These are phyloP conservation scores for Poliocrania exsul DNA, from an alignment of 2,797 vertebrate genomes.

Conservation along the genomic window DNA sequence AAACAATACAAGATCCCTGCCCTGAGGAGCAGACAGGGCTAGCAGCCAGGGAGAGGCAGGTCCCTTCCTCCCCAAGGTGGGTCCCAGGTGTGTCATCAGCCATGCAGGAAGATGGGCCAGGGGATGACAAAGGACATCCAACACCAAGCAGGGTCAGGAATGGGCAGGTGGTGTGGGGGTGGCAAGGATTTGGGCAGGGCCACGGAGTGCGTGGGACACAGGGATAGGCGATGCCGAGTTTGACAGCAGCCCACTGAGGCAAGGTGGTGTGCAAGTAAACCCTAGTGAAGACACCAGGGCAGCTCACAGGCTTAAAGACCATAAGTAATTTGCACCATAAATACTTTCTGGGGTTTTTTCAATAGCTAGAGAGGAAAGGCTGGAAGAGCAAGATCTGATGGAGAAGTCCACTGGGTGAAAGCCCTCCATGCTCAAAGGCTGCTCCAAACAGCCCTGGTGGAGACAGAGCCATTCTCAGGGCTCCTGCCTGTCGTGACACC, in stretches of 20 bases:
- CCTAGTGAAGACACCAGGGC: background rate
- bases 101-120: background rate
- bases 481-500: background rate
- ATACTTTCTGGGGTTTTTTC: background rate
- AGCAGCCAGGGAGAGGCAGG: background rate
- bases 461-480: background rate
- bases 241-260: background rate
- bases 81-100: background rate
- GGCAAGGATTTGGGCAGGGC: background rate
- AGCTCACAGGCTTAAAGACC: background rate
- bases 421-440: background rate
- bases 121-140: background rate
- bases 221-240: background rate
- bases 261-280: background rate
- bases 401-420: background rate
- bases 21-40: background rate
- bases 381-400: background rate
- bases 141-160: rapidly evolving
- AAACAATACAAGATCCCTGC: slow-evolving; percentile 32
- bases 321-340: background rate
- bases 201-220: background rate
- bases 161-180: background rate
- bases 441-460: background rate
- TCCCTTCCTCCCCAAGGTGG: background rate
- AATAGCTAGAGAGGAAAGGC: background rate